phyloP scores from a whole-genome alignment of 2,888 invertebrate species.

The Drosophila lutescens region DNA sequence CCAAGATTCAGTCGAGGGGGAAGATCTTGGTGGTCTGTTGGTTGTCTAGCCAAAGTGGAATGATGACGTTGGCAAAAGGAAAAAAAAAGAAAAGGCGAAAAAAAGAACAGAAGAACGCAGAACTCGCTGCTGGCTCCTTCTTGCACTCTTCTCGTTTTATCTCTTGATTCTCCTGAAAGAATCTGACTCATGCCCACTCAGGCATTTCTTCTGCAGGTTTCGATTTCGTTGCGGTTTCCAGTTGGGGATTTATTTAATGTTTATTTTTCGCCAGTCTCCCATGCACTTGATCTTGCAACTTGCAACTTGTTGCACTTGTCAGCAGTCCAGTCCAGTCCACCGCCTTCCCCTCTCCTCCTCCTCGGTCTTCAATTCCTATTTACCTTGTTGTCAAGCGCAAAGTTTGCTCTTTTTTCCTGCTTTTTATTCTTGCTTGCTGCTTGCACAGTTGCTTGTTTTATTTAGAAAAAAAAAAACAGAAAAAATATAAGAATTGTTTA shows the following conservation, averaged over 20 bases:
- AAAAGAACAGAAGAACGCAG: not conserved
- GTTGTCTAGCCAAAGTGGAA: constrained; percentile 65
- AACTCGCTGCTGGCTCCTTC: constrained; percentile 27
- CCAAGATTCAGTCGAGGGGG: constrained; percentile 25
- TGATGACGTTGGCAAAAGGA: constrained; percentile 41
- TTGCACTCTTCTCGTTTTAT: not conserved
- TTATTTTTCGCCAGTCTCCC: constrained; percentile 10
- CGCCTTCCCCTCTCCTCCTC: not conserved
- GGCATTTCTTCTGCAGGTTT: constrained; percentile 31
- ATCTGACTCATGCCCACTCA: constrained; percentile 6
- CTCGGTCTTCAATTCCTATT: constrained; percentile 3
- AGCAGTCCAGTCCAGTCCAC: not conserved
- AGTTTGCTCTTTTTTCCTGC: constrained; percentile 6
- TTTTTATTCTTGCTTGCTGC: not conserved
- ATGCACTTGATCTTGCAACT: constrained; percentile 50
- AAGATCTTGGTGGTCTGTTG: constrained; percentile 58
- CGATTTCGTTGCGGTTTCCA: constrained; percentile 56
- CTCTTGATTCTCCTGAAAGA: constrained; percentile 13
- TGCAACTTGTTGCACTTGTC: constrained; percentile 49
- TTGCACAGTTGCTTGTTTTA: constrained; percentile 50
- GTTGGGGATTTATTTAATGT: constrained; percentile 45
- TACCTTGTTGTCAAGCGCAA: constrained; percentile 23
- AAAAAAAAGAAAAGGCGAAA: not conserved
- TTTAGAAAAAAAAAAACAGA: not conserved
- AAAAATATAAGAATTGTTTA: constrained; percentile 10